Percentiles rank a stretch among this genome's conserved stretches.
phyloP scores from a whole-genome alignment of 1,140 invertebrate genomes.

The Drosophila setifemur region DNA sequence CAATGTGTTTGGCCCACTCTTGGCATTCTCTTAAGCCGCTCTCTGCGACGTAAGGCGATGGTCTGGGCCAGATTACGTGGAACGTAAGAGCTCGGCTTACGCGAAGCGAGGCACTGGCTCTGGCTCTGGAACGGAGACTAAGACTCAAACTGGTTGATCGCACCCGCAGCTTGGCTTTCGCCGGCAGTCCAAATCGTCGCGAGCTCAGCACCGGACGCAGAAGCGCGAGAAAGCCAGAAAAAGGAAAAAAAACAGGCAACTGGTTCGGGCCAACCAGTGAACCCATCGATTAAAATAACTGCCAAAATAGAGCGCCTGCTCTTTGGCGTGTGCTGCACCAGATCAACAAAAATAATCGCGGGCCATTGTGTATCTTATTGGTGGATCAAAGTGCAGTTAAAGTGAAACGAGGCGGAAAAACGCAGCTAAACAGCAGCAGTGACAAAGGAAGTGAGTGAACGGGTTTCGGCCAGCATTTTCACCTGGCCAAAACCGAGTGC shows the following conservation, averaged over 20 bases:
- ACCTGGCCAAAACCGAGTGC: slow-evolving; percentile 37
- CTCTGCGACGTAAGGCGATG: slow-evolving; percentile 14
- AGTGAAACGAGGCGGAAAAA: slow-evolving; percentile 44
- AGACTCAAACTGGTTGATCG: slow-evolving; percentile 68
- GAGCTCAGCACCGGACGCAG: slow-evolving; percentile 60
- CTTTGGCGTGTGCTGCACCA: slow-evolving; percentile 30
- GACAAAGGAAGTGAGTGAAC: slow-evolving; percentile 70
- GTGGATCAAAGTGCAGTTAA: slow-evolving; percentile 10
- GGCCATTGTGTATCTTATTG: slow-evolving; percentile 17
- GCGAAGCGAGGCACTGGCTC: slow-evolving; percentile 28
- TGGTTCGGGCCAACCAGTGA: not conserved
- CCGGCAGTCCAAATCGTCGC: slow-evolving; percentile 64
- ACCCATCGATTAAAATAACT: slow-evolving; percentile 44
- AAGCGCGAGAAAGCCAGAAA: slow-evolving; percentile 40
- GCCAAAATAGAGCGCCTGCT: slow-evolving; percentile 39
- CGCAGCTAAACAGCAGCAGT: slow-evolving; percentile 9
- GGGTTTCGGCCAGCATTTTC: slow-evolving; percentile 68
- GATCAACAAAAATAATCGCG: slow-evolving; percentile 13
- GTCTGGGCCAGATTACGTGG: not conserved
- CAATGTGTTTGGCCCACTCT: not conserved
- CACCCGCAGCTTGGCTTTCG: slow-evolving; percentile 73
- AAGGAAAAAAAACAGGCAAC: not conserved
- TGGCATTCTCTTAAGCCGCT: slow-evolving; percentile 31
- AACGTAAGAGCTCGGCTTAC: slow-evolving; percentile 63
- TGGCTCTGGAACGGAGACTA: too few species aligned